These are phyloP conservation scores for Borostomias antarcticus DNA, from an alignment of 2,797 vertebrate species.

Conservation along the genomic window DNA sequence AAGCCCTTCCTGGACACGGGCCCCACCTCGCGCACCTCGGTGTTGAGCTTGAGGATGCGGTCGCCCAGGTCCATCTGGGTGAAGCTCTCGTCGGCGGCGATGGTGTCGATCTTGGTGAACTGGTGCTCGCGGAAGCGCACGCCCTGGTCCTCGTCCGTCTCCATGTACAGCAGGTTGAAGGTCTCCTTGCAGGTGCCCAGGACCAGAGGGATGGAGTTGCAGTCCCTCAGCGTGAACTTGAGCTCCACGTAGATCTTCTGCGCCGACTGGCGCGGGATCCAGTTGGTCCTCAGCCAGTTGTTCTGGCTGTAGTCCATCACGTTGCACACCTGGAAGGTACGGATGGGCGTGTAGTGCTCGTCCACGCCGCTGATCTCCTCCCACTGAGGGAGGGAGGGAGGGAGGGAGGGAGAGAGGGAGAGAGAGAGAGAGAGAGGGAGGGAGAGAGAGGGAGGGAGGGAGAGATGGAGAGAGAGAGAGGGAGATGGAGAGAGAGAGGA, in stretches of 20 bases:
- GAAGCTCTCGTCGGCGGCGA: constrained; percentile 97
- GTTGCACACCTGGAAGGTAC: constrained; percentile 98
- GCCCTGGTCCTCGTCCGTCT: constrained; percentile 90
- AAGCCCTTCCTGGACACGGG: constrained; percentile 93
- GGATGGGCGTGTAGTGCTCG: constrained; percentile 96
- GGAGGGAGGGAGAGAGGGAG: neutral
- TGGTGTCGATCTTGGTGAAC: constrained; percentile 96
- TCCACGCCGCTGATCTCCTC: constrained; percentile 98
- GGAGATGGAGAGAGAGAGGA: constrained; percentile 1
- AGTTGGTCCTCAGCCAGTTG: constrained; percentile 98
- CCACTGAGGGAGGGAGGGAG: constrained; percentile 80
- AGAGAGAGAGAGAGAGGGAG: constrained; percentile 28
- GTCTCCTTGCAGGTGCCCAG: constrained; percentile 98
- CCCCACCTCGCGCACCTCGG: constrained; percentile 94
- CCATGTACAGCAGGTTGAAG: constrained; percentile 96
- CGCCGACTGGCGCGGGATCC: constrained; percentile 93
- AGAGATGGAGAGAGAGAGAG: constrained; percentile 26
- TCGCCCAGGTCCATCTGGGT: constrained; percentile 98
- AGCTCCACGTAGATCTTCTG: constrained; percentile 98
- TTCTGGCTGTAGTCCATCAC: constrained; percentile 99
- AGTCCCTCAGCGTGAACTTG: constrained; percentile 96
- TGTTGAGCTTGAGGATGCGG: constrained; percentile 97
- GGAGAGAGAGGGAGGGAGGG: constrained; percentile 18
- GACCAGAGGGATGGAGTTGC: constrained; percentile 95
- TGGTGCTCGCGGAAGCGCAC: constrained; percentile 93